Base-by-base conservation (phyloP, 2,888 invertebrate genomes). In the Thumatha senex region DNA sequence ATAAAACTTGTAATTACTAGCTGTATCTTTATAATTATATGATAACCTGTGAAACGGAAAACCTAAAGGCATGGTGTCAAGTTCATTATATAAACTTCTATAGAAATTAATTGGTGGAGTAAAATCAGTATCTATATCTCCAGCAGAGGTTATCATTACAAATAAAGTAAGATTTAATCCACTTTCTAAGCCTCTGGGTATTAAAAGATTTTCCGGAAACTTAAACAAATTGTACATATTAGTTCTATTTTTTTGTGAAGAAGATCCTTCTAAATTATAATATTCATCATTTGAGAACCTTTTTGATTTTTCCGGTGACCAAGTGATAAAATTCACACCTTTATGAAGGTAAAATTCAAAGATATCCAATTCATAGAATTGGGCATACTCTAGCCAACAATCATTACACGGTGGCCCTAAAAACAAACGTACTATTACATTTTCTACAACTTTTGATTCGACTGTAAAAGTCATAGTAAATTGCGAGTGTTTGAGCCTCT, bases 41-140 rank as follows among this genome's bases (percentile, higher is more conserved):
- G 77, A 73, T 66, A 71, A 70, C 57, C 84, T 82, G 50, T 90
- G 82, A 40, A 90, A 89, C n/a, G 90, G 90, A 71, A 88, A 90
- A 2, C 90, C 90, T 42, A 89, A 57, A 8, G 89, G 87, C 53
- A 80, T 83, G 10, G 66, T 67, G 59, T 87, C 86, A 5, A 74
- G 50, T 46, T 80, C 76, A 43, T 66, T 57, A 7, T 65, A 63
- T n/a, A 79, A 52, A 46, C 67, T 62, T 33, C 62, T 72, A 46
- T 81, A 82, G 43, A 72, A 67, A 39, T 59, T 74, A 8, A 58
- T 70, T 4, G 70, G 63, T 46, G 68, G 61, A 40, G 61, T 43
- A 43, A 54, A 51, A 45, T 69, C 61, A 13, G 55, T 62, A 55
- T 72, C 69, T n/a, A 56, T 35, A 40, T 76, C 62, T 51, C 79